phyloP scores from a whole-genome alignment of 2,888 invertebrate species.

The Drosophila putrida region DNA sequence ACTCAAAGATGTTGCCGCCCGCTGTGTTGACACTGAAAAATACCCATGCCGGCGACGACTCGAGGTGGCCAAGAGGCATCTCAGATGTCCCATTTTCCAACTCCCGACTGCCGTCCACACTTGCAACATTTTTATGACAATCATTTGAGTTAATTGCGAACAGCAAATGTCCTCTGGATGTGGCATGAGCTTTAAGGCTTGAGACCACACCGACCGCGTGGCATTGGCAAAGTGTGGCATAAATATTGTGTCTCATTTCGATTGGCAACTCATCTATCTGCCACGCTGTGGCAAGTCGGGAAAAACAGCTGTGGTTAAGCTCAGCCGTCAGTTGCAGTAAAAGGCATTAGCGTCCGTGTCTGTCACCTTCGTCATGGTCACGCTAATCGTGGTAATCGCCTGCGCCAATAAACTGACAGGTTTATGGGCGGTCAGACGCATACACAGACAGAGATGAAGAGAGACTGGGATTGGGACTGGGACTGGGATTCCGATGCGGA shows the following conservation, averaged over 20 bases:
- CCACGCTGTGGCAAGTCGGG: constrained; percentile 11
- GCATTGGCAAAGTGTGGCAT: constrained; percentile 67
- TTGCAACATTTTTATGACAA: constrained; percentile 78
- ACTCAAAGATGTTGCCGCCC: constrained; percentile 72
- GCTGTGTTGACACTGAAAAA: constrained; percentile 79
- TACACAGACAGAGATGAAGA: constrained; percentile 20
- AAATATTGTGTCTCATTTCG: constrained; percentile 74
- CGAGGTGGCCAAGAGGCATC: constrained; percentile 23
- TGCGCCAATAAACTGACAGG: constrained; percentile 81
- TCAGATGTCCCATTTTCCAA: neutral
- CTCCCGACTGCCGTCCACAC: constrained; percentile 32
- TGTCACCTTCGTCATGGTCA: constrained; percentile 82
- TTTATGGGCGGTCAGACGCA: constrained; percentile 70
- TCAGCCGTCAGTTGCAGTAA: constrained; percentile 56
- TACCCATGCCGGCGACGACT: constrained; percentile 44
- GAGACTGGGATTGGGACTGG: neutral
- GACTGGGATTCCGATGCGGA: constrained; percentile 47
- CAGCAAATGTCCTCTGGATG: constrained; percentile 45
- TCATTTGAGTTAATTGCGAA: constrained; percentile 79
- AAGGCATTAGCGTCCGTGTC: constrained; percentile 80
- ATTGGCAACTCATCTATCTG: constrained; percentile 73
- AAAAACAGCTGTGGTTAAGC: constrained; percentile 27
- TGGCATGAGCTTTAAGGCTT: neutral
- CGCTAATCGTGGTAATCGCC: constrained; percentile 78
- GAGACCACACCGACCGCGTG: constrained; percentile 66